A percentile compares a stretch with the other conserved stretches of the same genome.
Conservation (phyloP, 1,140 invertebrate species). For the Drosophila parabipectinata region DNA sequence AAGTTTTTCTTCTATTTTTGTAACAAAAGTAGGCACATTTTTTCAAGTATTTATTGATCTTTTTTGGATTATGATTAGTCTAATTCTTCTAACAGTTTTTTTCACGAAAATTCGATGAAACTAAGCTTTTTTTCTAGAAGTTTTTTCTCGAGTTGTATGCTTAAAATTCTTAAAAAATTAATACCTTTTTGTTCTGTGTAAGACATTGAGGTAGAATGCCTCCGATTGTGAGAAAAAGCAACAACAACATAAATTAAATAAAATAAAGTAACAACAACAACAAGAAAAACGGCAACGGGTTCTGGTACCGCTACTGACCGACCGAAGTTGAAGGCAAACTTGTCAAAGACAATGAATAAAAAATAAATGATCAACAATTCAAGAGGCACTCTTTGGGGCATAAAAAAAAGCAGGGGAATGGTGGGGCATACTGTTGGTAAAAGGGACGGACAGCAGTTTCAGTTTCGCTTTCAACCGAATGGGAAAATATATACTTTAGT, state of each 20-base stretch:
- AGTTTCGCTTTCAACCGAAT: constrained; percentile 39
- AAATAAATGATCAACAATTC: constrained; percentile 42
- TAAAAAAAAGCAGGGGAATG: neutral
- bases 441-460: constrained; percentile 13
- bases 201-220: constrained; percentile 12
- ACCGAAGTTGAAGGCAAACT: constrained; percentile 77
- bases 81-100: no score
- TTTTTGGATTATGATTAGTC: no score
- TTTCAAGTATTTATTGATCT: no score
- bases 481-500: constrained; percentile 7
- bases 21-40: no score
- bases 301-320: constrained; percentile 57
- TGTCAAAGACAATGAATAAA: constrained; percentile 78
- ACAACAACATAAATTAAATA: constrained; percentile 10
- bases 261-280: constrained; percentile 5
- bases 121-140: no score
- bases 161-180: no score
- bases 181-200: constrained; percentile 27
- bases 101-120: no score
- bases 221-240: constrained; percentile 36
- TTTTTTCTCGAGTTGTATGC: no score
- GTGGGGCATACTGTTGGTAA: constrained; percentile 7
- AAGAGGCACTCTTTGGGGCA: neutral
- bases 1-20: no score
- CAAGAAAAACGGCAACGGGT: constrained; percentile 54